Evolutionary conservation across 1,140 invertebrate genomes (phyloP).

Genomic region (Cydia fagiglandana): DNA sequence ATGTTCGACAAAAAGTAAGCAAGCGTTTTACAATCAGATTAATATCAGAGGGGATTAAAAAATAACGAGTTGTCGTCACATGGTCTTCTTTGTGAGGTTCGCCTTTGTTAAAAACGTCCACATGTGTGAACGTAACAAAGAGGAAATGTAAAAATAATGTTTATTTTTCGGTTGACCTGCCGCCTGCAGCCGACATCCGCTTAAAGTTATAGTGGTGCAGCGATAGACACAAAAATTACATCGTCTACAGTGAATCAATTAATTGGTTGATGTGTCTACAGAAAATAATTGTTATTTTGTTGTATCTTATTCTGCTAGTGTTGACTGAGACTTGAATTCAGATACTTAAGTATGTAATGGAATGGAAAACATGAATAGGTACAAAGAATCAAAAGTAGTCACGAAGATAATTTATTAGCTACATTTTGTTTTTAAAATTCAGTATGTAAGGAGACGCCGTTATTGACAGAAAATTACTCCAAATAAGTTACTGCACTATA

Average conservation of each 20-base stretch:
- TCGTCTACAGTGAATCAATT: not conserved
- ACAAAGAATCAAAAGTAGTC: no score
- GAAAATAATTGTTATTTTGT: no score
- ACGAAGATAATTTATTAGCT: no score
- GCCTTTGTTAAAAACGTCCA: conserved; percentile 51
- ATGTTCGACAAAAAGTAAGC: not conserved
- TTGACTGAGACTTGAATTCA: no score
- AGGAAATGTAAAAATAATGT: conserved; percentile 22
- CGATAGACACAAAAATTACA: not conserved
- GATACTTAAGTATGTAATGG: no score
- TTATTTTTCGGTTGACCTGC: conserved; percentile 12
- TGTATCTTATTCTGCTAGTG: no score
- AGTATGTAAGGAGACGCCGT: no score
- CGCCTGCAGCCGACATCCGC: not conserved
- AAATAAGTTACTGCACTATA: no score
- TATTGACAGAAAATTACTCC: no score
- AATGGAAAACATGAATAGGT: no score
- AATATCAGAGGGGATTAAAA: conserved; percentile 58
- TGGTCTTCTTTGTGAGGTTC: conserved; percentile 42
- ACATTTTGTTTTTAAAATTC: no score
- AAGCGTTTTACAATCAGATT: conserved; percentile 58
- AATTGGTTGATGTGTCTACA: no score
- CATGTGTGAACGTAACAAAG: conserved; percentile 29
- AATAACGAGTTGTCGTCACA: conserved; percentile 60
- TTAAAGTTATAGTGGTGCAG: not conserved